phyloP scores from a whole-genome alignment of 1,140 invertebrate species.

The Gerris buenoi region DNA sequence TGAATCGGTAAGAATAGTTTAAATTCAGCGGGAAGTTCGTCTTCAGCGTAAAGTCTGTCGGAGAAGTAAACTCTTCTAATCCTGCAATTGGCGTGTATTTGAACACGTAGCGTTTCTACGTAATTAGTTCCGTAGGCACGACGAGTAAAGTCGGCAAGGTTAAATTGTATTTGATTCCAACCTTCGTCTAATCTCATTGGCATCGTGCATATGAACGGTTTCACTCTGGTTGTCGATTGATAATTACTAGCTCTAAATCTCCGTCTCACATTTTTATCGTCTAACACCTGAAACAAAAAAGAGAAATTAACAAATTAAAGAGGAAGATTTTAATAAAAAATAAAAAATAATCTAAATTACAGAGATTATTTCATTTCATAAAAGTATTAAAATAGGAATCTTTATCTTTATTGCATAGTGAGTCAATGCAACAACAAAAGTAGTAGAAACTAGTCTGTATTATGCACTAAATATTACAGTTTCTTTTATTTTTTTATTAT shows the following conservation, averaged over 20 bases:
- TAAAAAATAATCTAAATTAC: constrained; percentile 4
- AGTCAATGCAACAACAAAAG: too few species aligned
- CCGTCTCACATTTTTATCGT: constrained; percentile 91
- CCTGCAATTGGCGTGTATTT: constrained; percentile 98
- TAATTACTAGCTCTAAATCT: constrained; percentile 96
- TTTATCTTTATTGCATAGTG: too few species aligned
- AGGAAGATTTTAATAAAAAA: constrained; percentile 7
- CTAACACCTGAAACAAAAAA: constrained; percentile 56
- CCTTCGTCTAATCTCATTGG: constrained; percentile 95
- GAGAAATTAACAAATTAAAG: too few species aligned
- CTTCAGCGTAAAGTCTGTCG: constrained; percentile 95
- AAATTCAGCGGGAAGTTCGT: constrained; percentile 97
- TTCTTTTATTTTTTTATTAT: too few species aligned
- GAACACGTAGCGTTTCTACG: constrained; percentile 91
- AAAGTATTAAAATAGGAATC: too few species aligned
- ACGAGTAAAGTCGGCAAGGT: constrained; percentile 93
- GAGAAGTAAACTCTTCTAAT: constrained; percentile 97
- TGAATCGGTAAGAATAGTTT: constrained; percentile 91
- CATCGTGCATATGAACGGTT: constrained; percentile 99
- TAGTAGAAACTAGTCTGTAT: too few species aligned
- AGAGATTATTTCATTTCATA: too few species aligned
- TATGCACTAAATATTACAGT: too few species aligned
- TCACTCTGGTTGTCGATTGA: constrained; percentile 92
- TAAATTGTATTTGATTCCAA: constrained; percentile 99
- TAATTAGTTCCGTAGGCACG: constrained; percentile 98